Conservation (phyloP, 2,797 vertebrate species). For the Protonibea diacanthus region DNA sequence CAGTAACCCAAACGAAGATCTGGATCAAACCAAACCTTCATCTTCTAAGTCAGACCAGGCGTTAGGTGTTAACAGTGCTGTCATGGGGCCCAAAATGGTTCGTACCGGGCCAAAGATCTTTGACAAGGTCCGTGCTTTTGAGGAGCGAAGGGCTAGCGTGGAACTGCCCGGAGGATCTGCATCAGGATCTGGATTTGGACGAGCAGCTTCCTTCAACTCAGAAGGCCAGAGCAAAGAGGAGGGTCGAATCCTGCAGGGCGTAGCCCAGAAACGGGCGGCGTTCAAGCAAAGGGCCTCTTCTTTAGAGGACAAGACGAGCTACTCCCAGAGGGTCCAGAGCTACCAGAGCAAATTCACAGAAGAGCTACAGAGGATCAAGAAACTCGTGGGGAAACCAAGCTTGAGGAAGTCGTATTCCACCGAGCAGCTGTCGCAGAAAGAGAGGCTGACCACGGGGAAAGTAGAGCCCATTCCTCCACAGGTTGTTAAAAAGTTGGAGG, state of each 20-base stretch:
- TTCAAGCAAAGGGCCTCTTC: constrained; percentile 93
- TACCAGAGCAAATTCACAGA: constrained; percentile 93
- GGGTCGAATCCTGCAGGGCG: constrained; percentile 60
- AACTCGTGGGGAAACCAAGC: constrained; percentile 89
- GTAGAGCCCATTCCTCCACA: constrained; percentile 80
- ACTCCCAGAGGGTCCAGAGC: constrained; percentile 86
- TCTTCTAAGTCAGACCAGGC: constrained; percentile 82
- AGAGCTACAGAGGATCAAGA: constrained; percentile 93
- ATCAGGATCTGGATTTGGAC: constrained; percentile 82
- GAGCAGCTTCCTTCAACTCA: constrained; percentile 84
- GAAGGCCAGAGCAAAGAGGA: constrained; percentile 73
- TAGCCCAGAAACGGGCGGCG: constrained; percentile 82
- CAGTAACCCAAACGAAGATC: constrained; percentile 76
- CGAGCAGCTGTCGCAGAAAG: constrained; percentile 80
- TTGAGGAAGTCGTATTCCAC: constrained; percentile 89
- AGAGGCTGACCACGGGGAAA: constrained; percentile 60
- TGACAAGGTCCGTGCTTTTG: constrained; percentile 91
- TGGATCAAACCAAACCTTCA: constrained; percentile 84
- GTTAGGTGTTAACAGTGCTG: constrained; percentile 71
- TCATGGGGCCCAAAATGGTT: constrained; percentile 87
- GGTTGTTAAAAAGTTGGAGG: constrained; percentile 78
- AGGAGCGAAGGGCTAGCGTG: constrained; percentile 84
- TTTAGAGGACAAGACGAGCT: constrained; percentile 89
- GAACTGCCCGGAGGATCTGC: constrained; percentile 64
- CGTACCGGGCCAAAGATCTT: constrained; percentile 89